Evolutionary conservation across 2,113 vertebrate genomes (phyloP).

Genomic region (Actenoides hombroni): DNA sequence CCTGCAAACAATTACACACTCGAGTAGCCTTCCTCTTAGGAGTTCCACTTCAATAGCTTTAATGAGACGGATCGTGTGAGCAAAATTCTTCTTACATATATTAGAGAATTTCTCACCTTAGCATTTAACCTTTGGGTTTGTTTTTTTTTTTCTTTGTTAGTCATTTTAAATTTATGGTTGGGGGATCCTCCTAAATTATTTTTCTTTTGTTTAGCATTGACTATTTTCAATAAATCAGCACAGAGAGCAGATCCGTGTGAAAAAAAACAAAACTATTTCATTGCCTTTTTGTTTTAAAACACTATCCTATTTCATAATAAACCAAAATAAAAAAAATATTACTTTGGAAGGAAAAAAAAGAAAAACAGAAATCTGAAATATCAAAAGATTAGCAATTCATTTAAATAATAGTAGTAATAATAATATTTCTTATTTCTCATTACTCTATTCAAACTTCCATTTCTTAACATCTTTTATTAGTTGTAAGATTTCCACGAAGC

Average conservation of each 20-base stretch:
- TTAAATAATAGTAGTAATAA: neutral
- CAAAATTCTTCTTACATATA: neutral
- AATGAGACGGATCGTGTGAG: slow-evolving; percentile 10
- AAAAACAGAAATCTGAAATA: neutral
- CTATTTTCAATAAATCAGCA: neutral
- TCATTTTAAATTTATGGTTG: neutral
- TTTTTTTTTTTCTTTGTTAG: neutral
- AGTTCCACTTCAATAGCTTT: slow-evolving; percentile 38
- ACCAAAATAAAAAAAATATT: neutral
- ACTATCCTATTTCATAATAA: neutral
- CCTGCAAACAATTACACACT: slow-evolving; percentile 37
- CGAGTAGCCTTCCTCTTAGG: neutral
- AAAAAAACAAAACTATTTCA: neutral
- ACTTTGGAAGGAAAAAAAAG: accelerated
- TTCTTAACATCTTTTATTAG: neutral
- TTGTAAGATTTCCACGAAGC: neutral
- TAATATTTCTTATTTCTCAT: neutral
- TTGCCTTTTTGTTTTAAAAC: neutral
- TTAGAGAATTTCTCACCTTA: neutral
- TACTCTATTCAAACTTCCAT: neutral
- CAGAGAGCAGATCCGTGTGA: neutral
- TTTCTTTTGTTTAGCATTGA: neutral
- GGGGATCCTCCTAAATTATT: accelerated
- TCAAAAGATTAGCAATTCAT: neutral
- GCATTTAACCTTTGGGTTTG: neutral